Conservation (phyloP, 2,888 invertebrate genomes). For the Leucophenga maculata region DNA sequence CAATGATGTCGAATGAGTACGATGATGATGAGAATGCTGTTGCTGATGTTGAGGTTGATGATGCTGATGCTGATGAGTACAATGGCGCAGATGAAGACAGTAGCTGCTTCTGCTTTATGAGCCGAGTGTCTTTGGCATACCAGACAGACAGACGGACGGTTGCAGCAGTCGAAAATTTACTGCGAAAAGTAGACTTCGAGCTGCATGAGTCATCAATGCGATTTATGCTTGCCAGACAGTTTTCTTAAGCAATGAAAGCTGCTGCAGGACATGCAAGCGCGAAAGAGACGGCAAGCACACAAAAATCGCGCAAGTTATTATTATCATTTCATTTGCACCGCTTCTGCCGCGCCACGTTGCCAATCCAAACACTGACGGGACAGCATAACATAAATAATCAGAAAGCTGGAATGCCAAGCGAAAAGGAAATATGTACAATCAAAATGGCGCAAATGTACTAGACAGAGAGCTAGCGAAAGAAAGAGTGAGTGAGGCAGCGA, state of each 20-base stretch:
- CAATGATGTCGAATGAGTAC: background rate
- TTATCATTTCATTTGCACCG: constrained; percentile 2
- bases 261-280: too few species aligned
- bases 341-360: background rate
- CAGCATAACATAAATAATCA: constrained; percentile 22
- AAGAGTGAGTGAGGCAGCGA: background rate
- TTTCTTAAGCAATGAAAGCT: too few species aligned
- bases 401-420: background rate
- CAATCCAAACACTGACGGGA: background rate
- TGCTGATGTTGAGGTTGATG: too few species aligned
- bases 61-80: background rate
- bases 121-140: background rate
- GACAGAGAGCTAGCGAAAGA: background rate
- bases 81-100: background rate
- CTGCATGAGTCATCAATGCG: constrained; percentile 5
- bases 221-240: background rate
- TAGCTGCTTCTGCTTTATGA: background rate
- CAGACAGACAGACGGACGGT: background rate
- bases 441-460: background rate
- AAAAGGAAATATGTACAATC: constrained; percentile 1
- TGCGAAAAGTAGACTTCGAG: background rate
- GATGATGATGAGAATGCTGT: too few species aligned
- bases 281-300: background rate
- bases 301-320: constrained; percentile 16
- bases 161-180: too few species aligned